Evolutionary conservation across 2,113 vertebrate species (phyloP).

Genomic region (Ranitomeya imitator): DNA sequence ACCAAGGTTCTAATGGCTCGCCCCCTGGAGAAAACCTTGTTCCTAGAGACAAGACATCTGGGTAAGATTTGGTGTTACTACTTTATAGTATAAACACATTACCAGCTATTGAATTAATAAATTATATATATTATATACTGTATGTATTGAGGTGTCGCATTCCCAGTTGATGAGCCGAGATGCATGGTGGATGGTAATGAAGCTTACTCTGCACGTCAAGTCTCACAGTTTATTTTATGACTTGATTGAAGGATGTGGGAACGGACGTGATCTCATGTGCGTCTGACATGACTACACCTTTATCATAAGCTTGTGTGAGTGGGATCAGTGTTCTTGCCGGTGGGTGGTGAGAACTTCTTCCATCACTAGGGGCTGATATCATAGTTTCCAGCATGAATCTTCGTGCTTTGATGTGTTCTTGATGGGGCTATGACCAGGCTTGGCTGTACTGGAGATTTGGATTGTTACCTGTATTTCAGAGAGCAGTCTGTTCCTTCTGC

Average conservation of each 20-base stretch:
- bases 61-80: not conserved
- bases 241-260: not conserved
- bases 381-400: not conserved
- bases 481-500: not conserved
- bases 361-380: not conserved
- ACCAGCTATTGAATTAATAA: not conserved
- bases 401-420: not conserved
- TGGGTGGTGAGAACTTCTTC: not conserved
- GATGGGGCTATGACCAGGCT: not conserved
- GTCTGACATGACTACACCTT: not conserved
- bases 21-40: not conserved
- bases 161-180: not conserved
- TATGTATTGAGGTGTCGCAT: not conserved
- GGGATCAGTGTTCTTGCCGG: not conserved
- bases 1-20: not conserved
- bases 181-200: not conserved
- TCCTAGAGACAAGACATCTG: not conserved
- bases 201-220: not conserved
- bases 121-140: too few species aligned
- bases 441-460: not conserved
- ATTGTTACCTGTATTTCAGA: not conserved
- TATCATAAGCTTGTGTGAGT: not conserved
- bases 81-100: not conserved
- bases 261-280: not conserved
- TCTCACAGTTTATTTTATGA: constrained; percentile 8